Conservation (phyloP, 2,113 vertebrate genomes). For the Bufo gargarizans region DNA sequence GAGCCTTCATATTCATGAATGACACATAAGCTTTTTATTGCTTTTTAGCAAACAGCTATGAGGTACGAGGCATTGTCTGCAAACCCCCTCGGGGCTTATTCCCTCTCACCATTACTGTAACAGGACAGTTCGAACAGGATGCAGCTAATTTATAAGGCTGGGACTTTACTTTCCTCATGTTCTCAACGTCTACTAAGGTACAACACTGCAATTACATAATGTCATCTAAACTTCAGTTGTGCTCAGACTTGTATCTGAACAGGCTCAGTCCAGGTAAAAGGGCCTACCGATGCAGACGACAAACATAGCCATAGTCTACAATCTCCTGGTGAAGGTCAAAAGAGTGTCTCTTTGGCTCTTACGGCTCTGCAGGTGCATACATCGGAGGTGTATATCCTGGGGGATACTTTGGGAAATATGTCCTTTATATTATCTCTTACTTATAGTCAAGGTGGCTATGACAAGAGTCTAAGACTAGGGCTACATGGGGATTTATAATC, state of each 20-base stretch:
- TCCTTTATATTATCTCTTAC: no score
- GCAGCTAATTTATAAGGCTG: background rate
- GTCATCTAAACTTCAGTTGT: background rate
- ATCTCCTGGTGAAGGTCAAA: no score
- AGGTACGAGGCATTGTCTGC: background rate
- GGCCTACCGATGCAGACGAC: no score
- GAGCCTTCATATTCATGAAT: background rate
- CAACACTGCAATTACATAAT: background rate
- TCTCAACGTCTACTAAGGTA: background rate
- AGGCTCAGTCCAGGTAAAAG: background rate
- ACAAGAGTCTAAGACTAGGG: no score
- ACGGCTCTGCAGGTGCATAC: no score
- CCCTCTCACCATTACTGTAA: background rate
- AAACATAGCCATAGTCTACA: no score
- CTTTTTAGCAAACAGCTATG: background rate
- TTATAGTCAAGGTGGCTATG: no score
- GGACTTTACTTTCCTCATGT: background rate
- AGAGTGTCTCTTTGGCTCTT: no score
- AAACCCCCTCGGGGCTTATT: background rate
- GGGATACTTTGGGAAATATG: no score
- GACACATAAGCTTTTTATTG: background rate
- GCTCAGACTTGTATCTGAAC: background rate
- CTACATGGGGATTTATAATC: no score
- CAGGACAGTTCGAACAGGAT: background rate
- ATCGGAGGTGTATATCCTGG: no score